phyloP scores from a whole-genome alignment of 2,888 invertebrate species.

The Andricus quercusramuli region DNA sequence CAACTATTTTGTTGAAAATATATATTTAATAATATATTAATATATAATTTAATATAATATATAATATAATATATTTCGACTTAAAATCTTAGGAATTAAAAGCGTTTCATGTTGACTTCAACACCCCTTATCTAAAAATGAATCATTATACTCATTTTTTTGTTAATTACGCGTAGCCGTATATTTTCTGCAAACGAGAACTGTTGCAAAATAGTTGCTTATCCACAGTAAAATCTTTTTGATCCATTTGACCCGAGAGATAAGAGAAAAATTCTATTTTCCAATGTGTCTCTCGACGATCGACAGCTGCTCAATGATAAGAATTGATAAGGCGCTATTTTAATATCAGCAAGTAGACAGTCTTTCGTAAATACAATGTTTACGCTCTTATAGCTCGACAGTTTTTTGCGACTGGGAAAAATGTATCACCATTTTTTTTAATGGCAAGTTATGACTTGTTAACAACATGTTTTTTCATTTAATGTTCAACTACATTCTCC shows the following conservation, averaged over 20 bases:
- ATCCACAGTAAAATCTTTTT: slow-evolving; percentile 7
- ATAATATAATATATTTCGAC: too few relatives aligned
- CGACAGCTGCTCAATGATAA: slow-evolving; percentile 36
- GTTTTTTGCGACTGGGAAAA: not conserved
- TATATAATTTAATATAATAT: too few relatives aligned
- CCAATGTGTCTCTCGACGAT: slow-evolving; percentile 25
- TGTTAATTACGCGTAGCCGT: not conserved
- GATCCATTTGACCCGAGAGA: slow-evolving; percentile 18
- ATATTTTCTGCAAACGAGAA: not conserved
- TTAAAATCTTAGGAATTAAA: too few relatives aligned
- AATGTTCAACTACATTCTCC: too few relatives aligned
- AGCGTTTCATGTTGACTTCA: too few relatives aligned
- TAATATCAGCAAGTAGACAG: slow-evolving; percentile 21
- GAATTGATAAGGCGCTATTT: slow-evolving; percentile 36
- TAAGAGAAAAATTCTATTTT: slow-evolving; percentile 41
- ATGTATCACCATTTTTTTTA: not conserved
- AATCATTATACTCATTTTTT: not conserved
- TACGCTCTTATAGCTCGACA: not conserved
- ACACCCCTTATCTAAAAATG: not conserved
- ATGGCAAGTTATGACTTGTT: too few relatives aligned
- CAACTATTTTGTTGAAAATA: too few relatives aligned
- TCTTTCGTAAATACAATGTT: slow-evolving; percentile 32
- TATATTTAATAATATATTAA: too few relatives aligned
- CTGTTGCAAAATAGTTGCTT: slow-evolving; percentile 7
- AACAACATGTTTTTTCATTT: too few relatives aligned